These are phyloP conservation scores for Syngnathus scovelli DNA, from an alignment of 2,113 vertebrate genomes.

Conservation along the genomic window DNA sequence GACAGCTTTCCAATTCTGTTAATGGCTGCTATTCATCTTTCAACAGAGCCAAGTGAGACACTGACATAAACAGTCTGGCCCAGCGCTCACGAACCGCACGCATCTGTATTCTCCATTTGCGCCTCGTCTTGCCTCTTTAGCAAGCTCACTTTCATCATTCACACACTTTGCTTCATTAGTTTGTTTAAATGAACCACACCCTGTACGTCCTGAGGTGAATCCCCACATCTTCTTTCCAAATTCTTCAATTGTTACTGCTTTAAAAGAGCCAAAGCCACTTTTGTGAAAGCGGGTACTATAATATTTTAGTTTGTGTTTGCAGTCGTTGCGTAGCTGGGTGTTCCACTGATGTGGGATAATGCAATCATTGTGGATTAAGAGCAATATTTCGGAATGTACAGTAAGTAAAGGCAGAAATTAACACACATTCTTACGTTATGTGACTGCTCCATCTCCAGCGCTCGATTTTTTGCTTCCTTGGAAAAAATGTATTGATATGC, in stretches of 20 bases:
- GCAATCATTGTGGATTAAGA: not conserved
- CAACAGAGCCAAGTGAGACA: constrained; percentile 19
- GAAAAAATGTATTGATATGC: too few species aligned
- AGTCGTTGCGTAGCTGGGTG: too few species aligned
- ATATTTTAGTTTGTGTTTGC: too few species aligned
- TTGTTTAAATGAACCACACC: not conserved
- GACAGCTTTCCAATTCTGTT: constrained; percentile 35
- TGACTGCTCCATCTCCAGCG: too few species aligned
- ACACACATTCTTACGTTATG: too few species aligned
- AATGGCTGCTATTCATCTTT: constrained; percentile 54
- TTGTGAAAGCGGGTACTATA: not conserved
- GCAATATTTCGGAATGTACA: not conserved
- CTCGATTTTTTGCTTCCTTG: too few species aligned
- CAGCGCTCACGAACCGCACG: constrained; percentile 14
- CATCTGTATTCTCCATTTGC: constrained; percentile 16
- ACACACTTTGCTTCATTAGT: constrained; percentile 1
- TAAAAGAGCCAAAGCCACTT: not conserved
- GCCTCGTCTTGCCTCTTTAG: constrained; percentile 4
- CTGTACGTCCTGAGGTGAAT: not conserved
- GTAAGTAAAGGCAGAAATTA: not conserved
- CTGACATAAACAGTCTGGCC: constrained; percentile 16
- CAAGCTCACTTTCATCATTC: constrained; percentile 4
- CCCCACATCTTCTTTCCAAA: not conserved
- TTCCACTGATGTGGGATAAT: not conserved
- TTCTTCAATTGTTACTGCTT: not conserved